Conservation (phyloP, 1,140 invertebrate genomes). For the Chionoecetes opilio region DNA sequence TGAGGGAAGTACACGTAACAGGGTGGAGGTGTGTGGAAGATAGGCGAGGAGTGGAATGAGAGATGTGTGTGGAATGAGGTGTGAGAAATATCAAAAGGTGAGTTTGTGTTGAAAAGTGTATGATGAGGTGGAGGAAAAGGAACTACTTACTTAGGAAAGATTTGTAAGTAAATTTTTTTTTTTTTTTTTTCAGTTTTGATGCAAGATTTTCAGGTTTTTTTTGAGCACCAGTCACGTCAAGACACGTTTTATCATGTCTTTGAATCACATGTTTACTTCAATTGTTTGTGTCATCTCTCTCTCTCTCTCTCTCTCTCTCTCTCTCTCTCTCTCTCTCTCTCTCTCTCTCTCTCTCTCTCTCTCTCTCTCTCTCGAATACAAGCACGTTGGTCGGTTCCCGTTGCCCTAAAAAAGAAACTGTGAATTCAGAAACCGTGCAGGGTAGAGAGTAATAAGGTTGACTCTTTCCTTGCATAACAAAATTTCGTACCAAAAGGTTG, state of each 20-base stretch:
- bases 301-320: too few relatives aligned
- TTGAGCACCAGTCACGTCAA: neutral
- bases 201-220: too few relatives aligned
- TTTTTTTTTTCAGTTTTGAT: neutral
- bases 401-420: neutral
- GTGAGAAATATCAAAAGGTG: too few relatives aligned
- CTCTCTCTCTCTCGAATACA: neutral
- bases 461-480: constrained; percentile 19
- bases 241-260: neutral
- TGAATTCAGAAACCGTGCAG: neutral
- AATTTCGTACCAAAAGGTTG: neutral
- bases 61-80: too few relatives aligned
- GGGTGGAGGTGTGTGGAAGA: neutral
- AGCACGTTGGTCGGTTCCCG: neutral
- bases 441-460: neutral
- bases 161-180: neutral
- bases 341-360: constrained; percentile 3
- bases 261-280: neutral
- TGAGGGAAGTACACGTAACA: neutral
- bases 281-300: neutral
- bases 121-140: too few relatives aligned
- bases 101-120: too few relatives aligned
- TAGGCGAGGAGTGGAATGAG: neutral
- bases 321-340: too few relatives aligned
- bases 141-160: too few relatives aligned